phyloP scores from a whole-genome alignment of 1,140 invertebrate species.

The Cecropterus lyciades region DNA sequence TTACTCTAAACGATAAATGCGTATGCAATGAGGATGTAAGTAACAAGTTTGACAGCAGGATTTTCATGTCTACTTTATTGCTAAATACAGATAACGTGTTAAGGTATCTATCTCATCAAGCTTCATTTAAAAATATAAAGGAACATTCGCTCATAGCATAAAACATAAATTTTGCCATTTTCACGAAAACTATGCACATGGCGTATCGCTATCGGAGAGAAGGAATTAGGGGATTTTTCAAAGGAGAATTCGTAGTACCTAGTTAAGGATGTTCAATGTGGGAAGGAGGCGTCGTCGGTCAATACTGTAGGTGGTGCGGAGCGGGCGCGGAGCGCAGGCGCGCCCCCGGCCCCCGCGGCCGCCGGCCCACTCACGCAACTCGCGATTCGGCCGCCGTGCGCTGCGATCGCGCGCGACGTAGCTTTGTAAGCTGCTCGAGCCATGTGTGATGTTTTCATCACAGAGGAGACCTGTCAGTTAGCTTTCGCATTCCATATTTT shows the following conservation, averaged over 20 bases:
- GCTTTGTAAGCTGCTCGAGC: slow-evolving; percentile 55
- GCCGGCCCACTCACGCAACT: slow-evolving; percentile 73
- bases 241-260: slow-evolving; percentile 75
- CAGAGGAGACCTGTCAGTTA: slow-evolving; percentile 62
- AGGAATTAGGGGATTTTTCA: slow-evolving; percentile 76
- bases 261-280: slow-evolving; percentile 82
- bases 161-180: slow-evolving; percentile 8
- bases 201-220: slow-evolving; percentile 64
- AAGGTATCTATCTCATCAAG: too few relatives aligned
- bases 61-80: too few relatives aligned
- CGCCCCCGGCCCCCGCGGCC: slow-evolving; percentile 46
- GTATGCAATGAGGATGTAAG: too few relatives aligned
- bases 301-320: slow-evolving; percentile 79
- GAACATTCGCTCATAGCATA: too few relatives aligned
- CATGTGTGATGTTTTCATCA: slow-evolving; percentile 81
- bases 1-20: too few relatives aligned
- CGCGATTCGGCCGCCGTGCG: slow-evolving; percentile 76
- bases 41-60: too few relatives aligned
- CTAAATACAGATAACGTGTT: too few relatives aligned
- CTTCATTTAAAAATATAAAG: too few relatives aligned
- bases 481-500: slow-evolving; percentile 48
- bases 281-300: slow-evolving; percentile 82
- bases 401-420: slow-evolving; percentile 70
- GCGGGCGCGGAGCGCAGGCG: slow-evolving; percentile 73
- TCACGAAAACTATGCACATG: slow-evolving; percentile 52